Conservation (phyloP, 2,797 vertebrate species). For the Clangula hyemalis region DNA sequence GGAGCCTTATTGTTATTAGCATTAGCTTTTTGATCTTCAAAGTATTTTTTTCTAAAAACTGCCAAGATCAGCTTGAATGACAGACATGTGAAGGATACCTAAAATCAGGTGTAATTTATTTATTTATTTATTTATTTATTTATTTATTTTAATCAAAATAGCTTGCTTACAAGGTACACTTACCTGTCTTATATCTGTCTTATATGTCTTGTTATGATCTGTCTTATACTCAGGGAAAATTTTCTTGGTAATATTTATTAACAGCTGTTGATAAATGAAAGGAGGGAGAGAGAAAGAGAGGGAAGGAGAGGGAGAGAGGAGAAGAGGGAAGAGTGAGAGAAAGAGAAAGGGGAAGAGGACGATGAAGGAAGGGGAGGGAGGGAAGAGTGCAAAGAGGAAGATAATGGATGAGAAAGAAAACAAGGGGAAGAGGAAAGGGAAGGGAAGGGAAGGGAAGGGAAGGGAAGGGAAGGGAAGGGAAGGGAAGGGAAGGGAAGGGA, state of each 20-base stretch:
- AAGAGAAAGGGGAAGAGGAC: too few relatives aligned
- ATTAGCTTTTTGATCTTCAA: neutral
- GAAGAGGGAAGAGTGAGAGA: neutral
- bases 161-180: neutral
- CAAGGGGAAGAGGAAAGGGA: rapidly evolving
- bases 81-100: neutral
- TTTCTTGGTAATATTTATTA: neutral
- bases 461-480: too few relatives aligned
- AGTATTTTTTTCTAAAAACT: neutral
- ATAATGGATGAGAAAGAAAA: too few relatives aligned
- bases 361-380: too few relatives aligned
- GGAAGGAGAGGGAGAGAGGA: neutral
- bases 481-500: too few relatives aligned
- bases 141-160: too few relatives aligned
- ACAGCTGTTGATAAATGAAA: neutral
- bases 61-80: constrained; percentile 19
- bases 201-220: too few relatives aligned
- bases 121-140: too few relatives aligned
- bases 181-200: neutral
- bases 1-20: neutral
- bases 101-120: neutral
- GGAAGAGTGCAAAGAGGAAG: too few relatives aligned
- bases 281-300: neutral
- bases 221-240: neutral
- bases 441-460: too few relatives aligned